Conservation (phyloP, 2,113 vertebrate species). For the Electrona antarctica region DNA sequence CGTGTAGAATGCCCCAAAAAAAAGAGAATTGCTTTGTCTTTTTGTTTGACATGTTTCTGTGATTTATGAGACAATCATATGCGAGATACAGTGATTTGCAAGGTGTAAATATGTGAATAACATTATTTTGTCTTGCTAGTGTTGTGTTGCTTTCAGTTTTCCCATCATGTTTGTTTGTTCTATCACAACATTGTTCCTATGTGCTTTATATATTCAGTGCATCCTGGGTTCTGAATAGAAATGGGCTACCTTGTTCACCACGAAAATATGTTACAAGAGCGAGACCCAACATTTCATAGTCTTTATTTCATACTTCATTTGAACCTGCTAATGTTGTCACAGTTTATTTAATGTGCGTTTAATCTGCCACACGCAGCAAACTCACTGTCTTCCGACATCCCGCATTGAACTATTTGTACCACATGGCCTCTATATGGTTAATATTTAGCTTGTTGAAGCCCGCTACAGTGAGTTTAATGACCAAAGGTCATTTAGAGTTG, state of each 20-base stretch:
- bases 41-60: slow-evolving; percentile 16
- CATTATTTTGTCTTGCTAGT: slow-evolving; percentile 28
- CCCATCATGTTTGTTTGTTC: slow-evolving; percentile 36
- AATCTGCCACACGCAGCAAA: no score
- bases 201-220: no score
- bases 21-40: slow-evolving; percentile 2
- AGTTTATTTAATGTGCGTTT: background rate
- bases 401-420: no score
- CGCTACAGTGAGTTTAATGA: slow-evolving; percentile 19
- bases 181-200: slow-evolving; percentile 40
- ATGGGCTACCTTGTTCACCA: slow-evolving; percentile 4
- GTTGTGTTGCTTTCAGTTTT: slow-evolving; percentile 42
- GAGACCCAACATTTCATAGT: background rate
- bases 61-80: slow-evolving; percentile 61
- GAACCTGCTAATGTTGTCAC: slow-evolving; percentile 19
- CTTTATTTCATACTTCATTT: slow-evolving; percentile 15
- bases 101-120: slow-evolving; percentile 59
- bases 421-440: background rate
- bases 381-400: no score
- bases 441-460: slow-evolving; percentile 29
- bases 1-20: slow-evolving; percentile 4
- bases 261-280: slow-evolving; percentile 8
- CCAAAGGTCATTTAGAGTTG: slow-evolving; percentile 27
- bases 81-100: slow-evolving; percentile 10
- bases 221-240: no score